Base-by-base conservation (phyloP, 2,888 invertebrate genomes). In the Ptilodon capucinus region DNA sequence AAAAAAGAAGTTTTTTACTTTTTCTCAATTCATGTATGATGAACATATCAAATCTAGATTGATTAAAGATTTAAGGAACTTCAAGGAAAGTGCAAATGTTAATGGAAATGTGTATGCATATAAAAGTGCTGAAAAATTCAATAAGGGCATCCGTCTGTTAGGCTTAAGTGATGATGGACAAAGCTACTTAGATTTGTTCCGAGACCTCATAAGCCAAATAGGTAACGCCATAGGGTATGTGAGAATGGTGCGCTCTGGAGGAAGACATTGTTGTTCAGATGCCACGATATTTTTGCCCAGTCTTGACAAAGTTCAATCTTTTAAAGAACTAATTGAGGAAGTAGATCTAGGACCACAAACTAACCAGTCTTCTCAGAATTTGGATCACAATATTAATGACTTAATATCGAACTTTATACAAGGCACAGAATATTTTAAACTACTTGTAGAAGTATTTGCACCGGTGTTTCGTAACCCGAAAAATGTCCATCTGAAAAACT, bases 151-250 rank as follows among this genome's bases (percentile, higher is more conserved):
- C 56, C 93, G 96, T 58, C 96, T 97, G 73, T 86, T 99, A 35
- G 98, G 98, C 0, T 80, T 96, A 43, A 95, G 95, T 41, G 92
- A 94, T 32, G 96, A 96, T 60, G 97, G 97, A 1, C 92, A 95
- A 54, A 97, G 97, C 58, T 98, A 97, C 81, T 92, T 99, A 76
- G 99, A 99, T 86, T 93, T 97, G 65, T 99, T 99, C 81, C 92
- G 99, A 34, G 95, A 95, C 62, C 92, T 99, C 4, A 96, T 99
- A 45, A 97, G 97, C 41, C 97, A 99, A 76, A 98, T 99, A 70
- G 98, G 97, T 13, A 99, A 99, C 85, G 97, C 98, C 0, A 95
- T 99, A 93, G 99, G 98, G 2, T 99, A 98, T 76, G 96, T 99
- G 4, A 93, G 99, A 41, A 94, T 99, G 89, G 95, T 99, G 48